Percentiles rank a stretch among this genome's conserved stretches.
These are phyloP conservation scores for Oxyruncus cristatus DNA, from an alignment of 2,113 vertebrate species.

Conservation along the genomic window DNA sequence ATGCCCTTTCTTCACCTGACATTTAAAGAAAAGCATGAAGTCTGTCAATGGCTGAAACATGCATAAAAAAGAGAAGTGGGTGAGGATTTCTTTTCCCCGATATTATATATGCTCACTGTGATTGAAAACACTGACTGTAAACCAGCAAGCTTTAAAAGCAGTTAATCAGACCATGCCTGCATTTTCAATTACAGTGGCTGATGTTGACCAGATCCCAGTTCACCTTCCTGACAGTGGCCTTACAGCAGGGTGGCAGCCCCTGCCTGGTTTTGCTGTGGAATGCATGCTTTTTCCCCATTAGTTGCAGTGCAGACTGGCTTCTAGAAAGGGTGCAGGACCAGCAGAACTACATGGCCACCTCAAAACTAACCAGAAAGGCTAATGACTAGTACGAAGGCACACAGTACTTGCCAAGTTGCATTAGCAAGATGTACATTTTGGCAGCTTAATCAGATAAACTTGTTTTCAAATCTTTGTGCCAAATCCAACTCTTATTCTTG, in stretches of 20 bases:
- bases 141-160: neutral
- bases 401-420: neutral
- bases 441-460: neutral
- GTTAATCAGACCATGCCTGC: neutral
- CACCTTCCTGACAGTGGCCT: neutral
- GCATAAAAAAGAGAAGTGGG: neutral
- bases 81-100: neutral
- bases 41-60: neutral
- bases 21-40: neutral
- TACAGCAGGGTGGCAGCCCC: neutral
- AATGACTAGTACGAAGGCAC: neutral
- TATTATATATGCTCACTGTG: neutral
- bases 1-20: neutral
- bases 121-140: neutral
- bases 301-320: neutral
- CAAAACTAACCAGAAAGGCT: neutral
- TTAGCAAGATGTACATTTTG: neutral
- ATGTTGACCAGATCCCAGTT: neutral
- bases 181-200: neutral
- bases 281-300: fast-evolving
- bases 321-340: neutral
- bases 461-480: neutral
- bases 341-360: neutral
- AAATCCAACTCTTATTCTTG: neutral
- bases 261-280: neutral